Percentiles rank a stretch among this genome's conserved stretches.
phyloP scores from a whole-genome alignment of 2,113 vertebrate genomes.

The Dipodomys spectabilis region DNA sequence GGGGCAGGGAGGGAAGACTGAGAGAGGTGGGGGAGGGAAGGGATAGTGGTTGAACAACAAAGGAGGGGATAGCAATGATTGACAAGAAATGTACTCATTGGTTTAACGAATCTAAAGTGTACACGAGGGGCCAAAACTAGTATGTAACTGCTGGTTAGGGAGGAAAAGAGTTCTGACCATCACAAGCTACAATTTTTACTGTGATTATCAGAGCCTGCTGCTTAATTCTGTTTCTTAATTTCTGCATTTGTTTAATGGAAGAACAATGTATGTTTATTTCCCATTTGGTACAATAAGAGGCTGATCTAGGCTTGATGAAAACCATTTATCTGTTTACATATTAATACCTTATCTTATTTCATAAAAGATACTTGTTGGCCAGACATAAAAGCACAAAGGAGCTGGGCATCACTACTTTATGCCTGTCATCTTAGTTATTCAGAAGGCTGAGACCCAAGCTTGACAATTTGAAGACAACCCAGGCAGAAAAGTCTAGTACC shows the following conservation, averaged over 20 bases:
- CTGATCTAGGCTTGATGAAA: not conserved
- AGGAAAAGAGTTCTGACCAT: not conserved
- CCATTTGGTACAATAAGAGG: not conserved
- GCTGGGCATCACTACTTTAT: too few species aligned
- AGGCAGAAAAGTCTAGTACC: too few species aligned
- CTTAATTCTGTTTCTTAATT: not conserved
- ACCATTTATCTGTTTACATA: not conserved
- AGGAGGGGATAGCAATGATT: too few species aligned
- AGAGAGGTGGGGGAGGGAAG: too few species aligned
- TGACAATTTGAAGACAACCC: too few species aligned
- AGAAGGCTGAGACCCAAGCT: too few species aligned
- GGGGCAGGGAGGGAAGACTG: too few species aligned
- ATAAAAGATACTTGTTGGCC: not conserved
- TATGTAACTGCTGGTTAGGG: not conserved
- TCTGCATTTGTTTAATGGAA: not conserved
- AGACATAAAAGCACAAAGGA: not conserved
- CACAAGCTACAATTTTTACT: not conserved
- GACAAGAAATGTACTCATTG: too few species aligned
- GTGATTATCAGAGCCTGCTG: not conserved
- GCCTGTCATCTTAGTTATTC: too few species aligned
- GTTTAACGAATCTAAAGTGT: not conserved
- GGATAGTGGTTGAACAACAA: too few species aligned
- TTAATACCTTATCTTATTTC: not conserved
- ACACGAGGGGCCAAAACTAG: not conserved
- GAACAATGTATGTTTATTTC: not conserved